Percentiles rank a stretch among this genome's conserved stretches.
Conservation (phyloP, 2,113 vertebrate genomes). For the Alces alces region DNA sequence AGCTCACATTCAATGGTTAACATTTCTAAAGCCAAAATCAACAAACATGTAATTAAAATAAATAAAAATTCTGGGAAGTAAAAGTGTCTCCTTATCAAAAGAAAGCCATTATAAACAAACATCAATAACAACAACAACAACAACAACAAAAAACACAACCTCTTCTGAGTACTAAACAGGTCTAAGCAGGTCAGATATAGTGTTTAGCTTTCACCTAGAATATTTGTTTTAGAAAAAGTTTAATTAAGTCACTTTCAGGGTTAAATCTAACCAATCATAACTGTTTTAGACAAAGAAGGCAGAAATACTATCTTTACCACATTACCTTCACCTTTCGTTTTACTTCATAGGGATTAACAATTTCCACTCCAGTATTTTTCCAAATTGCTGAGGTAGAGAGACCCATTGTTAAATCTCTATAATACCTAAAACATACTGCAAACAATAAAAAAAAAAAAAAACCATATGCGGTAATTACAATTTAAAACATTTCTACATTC, state of each 20-base stretch:
- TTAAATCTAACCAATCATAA: slow-evolving; percentile 31
- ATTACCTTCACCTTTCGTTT: slow-evolving; percentile 56
- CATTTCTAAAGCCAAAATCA: slow-evolving; percentile 30
- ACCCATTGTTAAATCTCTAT: slow-evolving; percentile 51
- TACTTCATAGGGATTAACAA: slow-evolving; percentile 54
- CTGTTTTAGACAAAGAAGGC: slow-evolving; percentile 46
- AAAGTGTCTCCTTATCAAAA: slow-evolving; percentile 30
- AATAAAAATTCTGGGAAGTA: slow-evolving; percentile 25
- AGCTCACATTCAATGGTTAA: not conserved
- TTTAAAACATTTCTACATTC: not conserved
- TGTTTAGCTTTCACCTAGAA: slow-evolving; percentile 23
- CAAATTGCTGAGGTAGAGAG: slow-evolving; percentile 56
- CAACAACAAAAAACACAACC: not conserved
- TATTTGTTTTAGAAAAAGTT: not conserved
- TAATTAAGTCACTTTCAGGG: slow-evolving; percentile 3
- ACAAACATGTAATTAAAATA: slow-evolving; percentile 36
- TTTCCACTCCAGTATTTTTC: slow-evolving; percentile 48
- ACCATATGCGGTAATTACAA: not conserved
- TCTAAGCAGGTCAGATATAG: not conserved
- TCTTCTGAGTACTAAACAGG: not conserved
- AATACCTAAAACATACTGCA: slow-evolving; percentile 54
- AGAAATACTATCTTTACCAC: slow-evolving; percentile 48
- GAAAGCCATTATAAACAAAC: slow-evolving; percentile 6
- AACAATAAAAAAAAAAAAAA: slow-evolving; percentile 25
- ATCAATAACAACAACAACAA: not conserved